These are phyloP conservation scores for Chydorus sphaericus DNA, from an alignment of 2,888 invertebrate genomes.

Conservation along the genomic window DNA sequence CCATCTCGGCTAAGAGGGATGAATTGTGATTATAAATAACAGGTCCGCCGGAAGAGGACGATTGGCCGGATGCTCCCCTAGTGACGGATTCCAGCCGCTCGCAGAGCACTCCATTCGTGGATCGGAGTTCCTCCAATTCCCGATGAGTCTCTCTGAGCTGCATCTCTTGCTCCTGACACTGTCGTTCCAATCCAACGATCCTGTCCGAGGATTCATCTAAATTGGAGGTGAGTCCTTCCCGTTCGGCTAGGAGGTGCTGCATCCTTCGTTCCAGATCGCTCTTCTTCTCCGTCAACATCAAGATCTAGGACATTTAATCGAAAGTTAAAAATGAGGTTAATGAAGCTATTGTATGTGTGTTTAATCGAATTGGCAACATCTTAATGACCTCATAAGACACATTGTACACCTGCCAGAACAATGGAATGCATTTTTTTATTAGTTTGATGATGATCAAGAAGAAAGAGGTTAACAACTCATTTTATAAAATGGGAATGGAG, in stretches of 20 bases:
- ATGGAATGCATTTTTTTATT: background rate
- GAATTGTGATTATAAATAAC: slow-evolving; percentile 26
- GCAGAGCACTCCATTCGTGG: slow-evolving; percentile 53
- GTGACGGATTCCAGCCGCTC: slow-evolving; percentile 49
- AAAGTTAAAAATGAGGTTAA: too few species aligned
- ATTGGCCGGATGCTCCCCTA: slow-evolving; percentile 21
- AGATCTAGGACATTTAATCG: slow-evolving; percentile 47
- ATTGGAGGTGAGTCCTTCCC: slow-evolving; percentile 59
- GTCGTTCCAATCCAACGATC: slow-evolving; percentile 62
- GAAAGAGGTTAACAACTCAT: background rate
- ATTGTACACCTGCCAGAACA: background rate
- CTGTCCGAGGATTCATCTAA: slow-evolving; percentile 82
- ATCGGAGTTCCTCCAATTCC: slow-evolving; percentile 53
- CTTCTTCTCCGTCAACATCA: slow-evolving; percentile 65
- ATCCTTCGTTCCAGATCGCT: slow-evolving; percentile 70
- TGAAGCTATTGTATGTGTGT: too few species aligned
- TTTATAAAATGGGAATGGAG: background rate
- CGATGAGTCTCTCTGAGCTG: slow-evolving; percentile 30
- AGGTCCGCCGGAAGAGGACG: slow-evolving; percentile 16
- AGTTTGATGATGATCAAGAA: background rate
- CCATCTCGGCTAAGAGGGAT: slow-evolving; percentile 72
- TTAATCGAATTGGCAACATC: too few species aligned
- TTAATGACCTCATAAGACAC: too few species aligned
- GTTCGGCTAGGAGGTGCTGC: slow-evolving; percentile 56
- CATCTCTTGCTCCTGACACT: slow-evolving; percentile 52